A percentile compares a stretch with the other conserved stretches of the same genome.
phyloP scores from a whole-genome alignment of 1,140 invertebrate species.

The Triops longicaudatus region DNA sequence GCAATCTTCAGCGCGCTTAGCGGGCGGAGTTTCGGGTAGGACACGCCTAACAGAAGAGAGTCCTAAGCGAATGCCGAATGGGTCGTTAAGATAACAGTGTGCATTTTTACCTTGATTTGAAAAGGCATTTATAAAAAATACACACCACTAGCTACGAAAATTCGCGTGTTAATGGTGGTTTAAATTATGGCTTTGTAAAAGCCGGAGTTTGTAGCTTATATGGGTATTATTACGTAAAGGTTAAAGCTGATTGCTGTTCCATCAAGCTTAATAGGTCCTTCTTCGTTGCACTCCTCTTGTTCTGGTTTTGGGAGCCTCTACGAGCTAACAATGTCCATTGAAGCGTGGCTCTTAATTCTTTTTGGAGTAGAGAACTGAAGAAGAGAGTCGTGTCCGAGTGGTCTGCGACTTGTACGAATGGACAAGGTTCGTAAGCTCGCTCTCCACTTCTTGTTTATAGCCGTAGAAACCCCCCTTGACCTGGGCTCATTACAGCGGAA shows the following conservation, averaged over 20 bases:
- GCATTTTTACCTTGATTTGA: not conserved
- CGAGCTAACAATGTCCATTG: constrained; percentile 11
- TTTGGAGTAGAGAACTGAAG: not conserved
- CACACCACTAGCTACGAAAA: too few relatives aligned
- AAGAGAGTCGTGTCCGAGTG: constrained; percentile 14
- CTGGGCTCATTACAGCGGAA: constrained; percentile 1
- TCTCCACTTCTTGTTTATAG: constrained; percentile 14
- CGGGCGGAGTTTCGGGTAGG: not conserved
- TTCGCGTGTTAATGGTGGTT: not conserved
- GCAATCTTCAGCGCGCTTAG: not conserved
- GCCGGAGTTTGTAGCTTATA: not conserved
- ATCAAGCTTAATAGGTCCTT: not conserved
- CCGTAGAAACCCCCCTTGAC: constrained; percentile 10
- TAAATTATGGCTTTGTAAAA: not conserved
- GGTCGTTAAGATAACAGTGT: not conserved
- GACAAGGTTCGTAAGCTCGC: constrained; percentile 1
- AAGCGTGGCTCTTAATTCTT: constrained; percentile 3
- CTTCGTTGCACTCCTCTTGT: not conserved
- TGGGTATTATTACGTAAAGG: not conserved
- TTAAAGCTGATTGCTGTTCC: constrained; percentile 12
- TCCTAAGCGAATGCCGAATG: not conserved
- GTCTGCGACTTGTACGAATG: not conserved
- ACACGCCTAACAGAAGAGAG: not conserved
- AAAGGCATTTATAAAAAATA: too few relatives aligned
- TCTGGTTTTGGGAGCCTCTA: not conserved